Evolutionary conservation across 2,113 vertebrate species (phyloP).

Genomic region (Lanius ludovicianus): DNA sequence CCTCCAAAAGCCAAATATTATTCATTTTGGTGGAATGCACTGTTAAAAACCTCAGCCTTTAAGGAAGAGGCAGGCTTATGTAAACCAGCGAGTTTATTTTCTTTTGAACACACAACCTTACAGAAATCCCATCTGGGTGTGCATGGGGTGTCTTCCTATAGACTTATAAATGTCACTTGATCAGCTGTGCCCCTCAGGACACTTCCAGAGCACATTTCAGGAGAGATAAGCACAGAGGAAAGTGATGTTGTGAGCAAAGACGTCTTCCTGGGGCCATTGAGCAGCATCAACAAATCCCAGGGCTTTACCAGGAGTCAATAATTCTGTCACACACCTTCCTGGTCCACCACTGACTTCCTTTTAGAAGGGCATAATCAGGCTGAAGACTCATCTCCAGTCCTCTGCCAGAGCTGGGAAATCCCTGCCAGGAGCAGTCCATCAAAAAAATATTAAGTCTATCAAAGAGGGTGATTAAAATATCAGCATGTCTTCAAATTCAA

Average conservation of each 20-base stretch:
- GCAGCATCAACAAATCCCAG: not conserved
- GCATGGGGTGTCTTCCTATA: not conserved
- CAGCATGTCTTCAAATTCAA: not conserved
- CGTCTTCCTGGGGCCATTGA: not conserved
- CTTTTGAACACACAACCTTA: not conserved
- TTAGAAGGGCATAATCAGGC: not conserved
- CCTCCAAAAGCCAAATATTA: slow-evolving; percentile 58
- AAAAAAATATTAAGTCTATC: accelerated
- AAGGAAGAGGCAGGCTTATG: slow-evolving; percentile 42
- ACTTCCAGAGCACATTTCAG: accelerated
- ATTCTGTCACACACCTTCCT: not conserved
- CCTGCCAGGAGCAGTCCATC: not conserved
- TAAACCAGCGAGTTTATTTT: slow-evolving; percentile 24
- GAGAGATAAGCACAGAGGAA: not conserved
- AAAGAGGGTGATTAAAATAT: not conserved
- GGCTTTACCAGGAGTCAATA: not conserved
- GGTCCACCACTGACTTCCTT: not conserved
- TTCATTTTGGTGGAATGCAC: slow-evolving; percentile 56
- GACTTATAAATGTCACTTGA: accelerated
- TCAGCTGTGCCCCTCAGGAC: not conserved
- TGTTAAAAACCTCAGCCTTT: slow-evolving; percentile 54
- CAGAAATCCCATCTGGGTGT: not conserved
- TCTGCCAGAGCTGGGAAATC: not conserved
- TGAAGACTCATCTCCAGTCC: not conserved
- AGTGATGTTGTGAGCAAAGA: accelerated